Base-by-base conservation (phyloP, 2,888 invertebrate species). In the Lucinisca nassula region DNA sequence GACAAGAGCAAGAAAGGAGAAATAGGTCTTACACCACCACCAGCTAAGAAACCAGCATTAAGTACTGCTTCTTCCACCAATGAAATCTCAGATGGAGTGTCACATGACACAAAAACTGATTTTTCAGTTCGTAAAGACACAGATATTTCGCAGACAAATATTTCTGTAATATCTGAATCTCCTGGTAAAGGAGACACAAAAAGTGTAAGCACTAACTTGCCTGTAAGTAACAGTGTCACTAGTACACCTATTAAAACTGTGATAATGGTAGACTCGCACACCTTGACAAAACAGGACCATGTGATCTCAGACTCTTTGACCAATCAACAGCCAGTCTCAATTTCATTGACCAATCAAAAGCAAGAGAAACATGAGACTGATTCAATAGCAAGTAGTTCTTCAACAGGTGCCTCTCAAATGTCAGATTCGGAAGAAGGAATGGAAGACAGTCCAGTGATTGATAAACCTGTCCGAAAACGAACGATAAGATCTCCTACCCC, bases 171-270 rank as follows among this genome's bases (percentile, higher is more conserved):
- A 67, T 4, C 32, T 35, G 67, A 35, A 27, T 67, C 67, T 35
- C 30, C 67, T 17, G 67, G 32, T 8, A 67, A 32, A 14, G 67
- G 21, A 35, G 67, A 67, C 35, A 35, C 67, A 67, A 67, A 67
- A 67, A 32, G 32, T 67, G 30, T 67, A 12, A 67, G 1, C 17
- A 67, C 35, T 67, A 67, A 35, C 67, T 67, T 35, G 17, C 67
- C 67, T 17, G 35, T 10, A 14, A 74, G 21, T 74, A 49, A 74
- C n/a, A 38, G 27, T 17, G 45, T 12, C n/a, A 21, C 10, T 45
- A 55, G n/a, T 30, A 32, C 24, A 51, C 67, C 61, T n/a, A 67
- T 67, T 24, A 90, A 90, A 80, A 90, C 90, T 85, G 87, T 90
- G 81, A 90, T 90, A 78, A 78, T 82, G 73, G 81, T 87, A 37